phyloP scores from a whole-genome alignment of 2,888 invertebrate species.

The Trachelus tabidus region DNA sequence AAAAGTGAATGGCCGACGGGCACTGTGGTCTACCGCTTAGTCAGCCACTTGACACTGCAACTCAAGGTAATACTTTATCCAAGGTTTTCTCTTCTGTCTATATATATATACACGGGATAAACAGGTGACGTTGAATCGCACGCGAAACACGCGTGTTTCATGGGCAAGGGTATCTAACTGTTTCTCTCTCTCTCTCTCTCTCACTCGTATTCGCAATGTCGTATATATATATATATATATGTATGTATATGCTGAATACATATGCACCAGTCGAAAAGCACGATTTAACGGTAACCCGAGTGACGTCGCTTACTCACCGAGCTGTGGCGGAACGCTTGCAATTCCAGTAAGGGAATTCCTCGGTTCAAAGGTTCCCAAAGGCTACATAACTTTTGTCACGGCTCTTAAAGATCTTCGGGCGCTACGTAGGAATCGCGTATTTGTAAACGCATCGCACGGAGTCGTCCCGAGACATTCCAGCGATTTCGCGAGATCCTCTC shows the following conservation, averaged over 20 bases:
- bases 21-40: slow-evolving; percentile 45
- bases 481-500: neutral
- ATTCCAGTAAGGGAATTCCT: neutral
- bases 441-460: slow-evolving; percentile 7
- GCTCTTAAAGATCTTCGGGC: neutral
- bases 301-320: neutral
- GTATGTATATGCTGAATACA: too few species aligned
- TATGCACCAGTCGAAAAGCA: neutral
- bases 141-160: neutral
- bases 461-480: neutral
- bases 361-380: slow-evolving; percentile 9
- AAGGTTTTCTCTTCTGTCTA: neutral
- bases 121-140: neutral
- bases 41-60: slow-evolving; percentile 51
- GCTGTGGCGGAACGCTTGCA: neutral
- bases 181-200: neutral
- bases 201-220: neutral
- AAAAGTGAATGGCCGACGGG: slow-evolving; percentile 47
- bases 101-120: too few species aligned
- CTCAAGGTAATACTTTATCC: slow-evolving; percentile 48
- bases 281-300: neutral
- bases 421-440: neutral
- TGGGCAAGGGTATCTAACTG: neutral
- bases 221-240: too few species aligned
- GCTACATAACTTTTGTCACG: neutral